Percentiles rank a stretch among this genome's conserved stretches.
Conservation (phyloP, 2,888 invertebrate species). For the Euzetes globulus region DNA sequence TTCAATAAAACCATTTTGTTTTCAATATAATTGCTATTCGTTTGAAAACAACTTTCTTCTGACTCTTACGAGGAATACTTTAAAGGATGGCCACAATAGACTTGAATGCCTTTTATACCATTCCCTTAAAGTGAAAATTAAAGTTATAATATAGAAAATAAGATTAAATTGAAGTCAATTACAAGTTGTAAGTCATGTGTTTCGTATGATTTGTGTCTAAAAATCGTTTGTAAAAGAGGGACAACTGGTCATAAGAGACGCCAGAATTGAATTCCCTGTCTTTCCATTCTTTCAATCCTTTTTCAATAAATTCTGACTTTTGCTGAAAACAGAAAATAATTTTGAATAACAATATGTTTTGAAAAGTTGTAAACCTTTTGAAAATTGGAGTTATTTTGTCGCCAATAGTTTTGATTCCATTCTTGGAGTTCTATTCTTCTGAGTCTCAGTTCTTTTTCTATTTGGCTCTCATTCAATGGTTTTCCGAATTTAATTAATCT, state of each 20-base stretch:
- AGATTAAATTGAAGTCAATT: neutral
- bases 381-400: conserved; percentile 30
- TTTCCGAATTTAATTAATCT: neutral
- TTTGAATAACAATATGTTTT: neutral
- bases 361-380: conserved; percentile 21
- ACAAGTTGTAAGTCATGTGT: conserved; percentile 36
- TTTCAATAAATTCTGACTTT: conserved; percentile 32
- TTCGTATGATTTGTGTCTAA: conserved; percentile 32
- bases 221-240: conserved; percentile 35
- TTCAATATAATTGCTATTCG: too few species aligned
- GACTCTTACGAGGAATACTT: neutral
- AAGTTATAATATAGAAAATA: neutral
- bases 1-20: too few species aligned
- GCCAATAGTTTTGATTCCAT: conserved; percentile 38
- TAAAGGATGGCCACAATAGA: conserved; percentile 15
- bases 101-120: conserved; percentile 24
- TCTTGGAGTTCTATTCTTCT: conserved; percentile 27
- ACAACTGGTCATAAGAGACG: conserved; percentile 34
- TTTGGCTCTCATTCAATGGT: neutral
- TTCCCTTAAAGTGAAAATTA: conserved; percentile 3
- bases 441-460: neutral
- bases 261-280: neutral
- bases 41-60: neutral
- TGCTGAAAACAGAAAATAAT: conserved; percentile 18
- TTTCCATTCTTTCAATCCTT: neutral